Evolutionary conservation across 2,888 invertebrate genomes (phyloP), one percentile per base, ranked within the genome.

Genomic region (Melinaea menophilus): DNA sequence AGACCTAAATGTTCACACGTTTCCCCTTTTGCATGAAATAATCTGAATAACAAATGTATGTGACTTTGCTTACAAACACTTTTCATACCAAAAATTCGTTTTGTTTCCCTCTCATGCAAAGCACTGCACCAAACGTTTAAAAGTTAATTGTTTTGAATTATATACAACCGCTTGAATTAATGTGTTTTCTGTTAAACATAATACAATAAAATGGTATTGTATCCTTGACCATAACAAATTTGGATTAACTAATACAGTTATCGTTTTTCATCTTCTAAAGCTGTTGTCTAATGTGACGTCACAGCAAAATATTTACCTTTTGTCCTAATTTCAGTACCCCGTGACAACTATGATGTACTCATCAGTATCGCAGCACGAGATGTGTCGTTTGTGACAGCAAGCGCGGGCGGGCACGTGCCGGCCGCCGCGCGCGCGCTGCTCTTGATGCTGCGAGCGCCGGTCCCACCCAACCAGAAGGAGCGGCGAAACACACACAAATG

Each of bases 351-450:
- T 90, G 90, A 91, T 91, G 86, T 94, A 94, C 79, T 92, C 93
- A 13, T 93, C 93, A 54, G 93, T 93, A 66, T 91, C 92, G 51
- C 93, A 93, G 76, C 93, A 93, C 73, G 94, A 93, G 79, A 91
- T 93, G 84, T 93, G 93, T 79, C 92, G 93, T n/a, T 92, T 93
- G 92, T 94, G 93, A 93, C 93, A 92, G 71, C 92, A 92, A 75
- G 90, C 91, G 58, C 86, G 91, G 69, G 85, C 87, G 72, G 87
- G 90, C 31, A 80, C 82, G 3, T 82, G 86, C 69, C 82, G 86
- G 13, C 79, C 81, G 34, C 79, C 83, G 55, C 82, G 89, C 62
- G 72, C 82, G 2, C 79, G 88, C 0, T 89, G 88, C 67, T 88
- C 90, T 74, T 88, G 90, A 89, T 88, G 89, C 71, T 80, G 85